Evolutionary conservation across 2,888 invertebrate species (phyloP), one percentile per base, ranked within the genome.

Genomic region (Pyrochroa serraticornis): DNA sequence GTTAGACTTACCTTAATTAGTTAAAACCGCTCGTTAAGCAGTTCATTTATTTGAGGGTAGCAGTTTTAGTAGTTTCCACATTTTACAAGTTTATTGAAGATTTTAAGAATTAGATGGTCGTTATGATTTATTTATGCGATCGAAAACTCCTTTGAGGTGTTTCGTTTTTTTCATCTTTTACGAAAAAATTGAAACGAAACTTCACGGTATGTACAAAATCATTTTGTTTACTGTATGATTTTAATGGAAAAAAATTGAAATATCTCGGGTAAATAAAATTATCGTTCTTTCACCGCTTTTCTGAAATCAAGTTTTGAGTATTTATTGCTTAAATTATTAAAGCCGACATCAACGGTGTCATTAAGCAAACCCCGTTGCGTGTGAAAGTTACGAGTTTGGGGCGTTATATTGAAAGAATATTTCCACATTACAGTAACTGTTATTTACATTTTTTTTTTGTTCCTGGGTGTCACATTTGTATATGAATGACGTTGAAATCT

Each of bases 321-420:
- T 36, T 46, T 46, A 35, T 42, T 36, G 51, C 43, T 43, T 51
- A 51, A 51, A 51, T 51, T 51, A 51, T 51, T 42, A 42, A 50
- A 51, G 42, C 51, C 43, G 37, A 51, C 43, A 51, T 51, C 51
- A 51, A 43, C 51, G 30, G 51, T 51, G 51, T 51, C 51, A 51
- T 51, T 51, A 51, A 51, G 51, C 35, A 41, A 22, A 22, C 22
- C 22, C 22, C 22, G 42, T 49, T 43, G 51, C 51, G 51, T 51
- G 51, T 43, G 9, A 43, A 5, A 51, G 43, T 51, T 51, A 43
- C 36, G 22, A 51, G 51, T 39, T 43, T 36, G 51, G 39, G 43
- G 51, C 51, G 51, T 51, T 43, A 43, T 37, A 37, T 51, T 43
- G 10, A 37, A 51, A 36, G 42, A 42, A 51, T 43, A 43, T 43